phyloP scores from a whole-genome alignment of 2,888 invertebrate species.

The Calameuta pallipes region DNA sequence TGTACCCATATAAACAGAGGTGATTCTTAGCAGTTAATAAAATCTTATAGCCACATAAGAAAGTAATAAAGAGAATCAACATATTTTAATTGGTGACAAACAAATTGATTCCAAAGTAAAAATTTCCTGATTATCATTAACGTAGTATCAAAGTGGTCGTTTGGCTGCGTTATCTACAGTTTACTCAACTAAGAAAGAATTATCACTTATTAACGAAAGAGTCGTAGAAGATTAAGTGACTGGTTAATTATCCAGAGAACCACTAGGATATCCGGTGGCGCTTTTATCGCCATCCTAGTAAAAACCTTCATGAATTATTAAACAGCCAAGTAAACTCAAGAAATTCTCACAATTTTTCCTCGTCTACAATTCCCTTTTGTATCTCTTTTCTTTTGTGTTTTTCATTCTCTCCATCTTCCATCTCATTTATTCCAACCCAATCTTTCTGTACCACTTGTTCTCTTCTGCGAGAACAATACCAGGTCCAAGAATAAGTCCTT shows the following conservation, averaged over 20 bases:
- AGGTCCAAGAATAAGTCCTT: not conserved
- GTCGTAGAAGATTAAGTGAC: not conserved
- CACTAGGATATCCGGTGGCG: not conserved
- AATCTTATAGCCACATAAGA: too few relatives aligned
- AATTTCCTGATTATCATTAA: too few relatives aligned
- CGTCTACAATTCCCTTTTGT: not conserved
- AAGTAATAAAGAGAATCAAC: too few relatives aligned
- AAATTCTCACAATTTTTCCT: not conserved
- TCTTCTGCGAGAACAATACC: not conserved
- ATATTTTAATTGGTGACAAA: too few relatives aligned
- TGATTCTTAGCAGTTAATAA: too few relatives aligned
- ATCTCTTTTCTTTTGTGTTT: not conserved
- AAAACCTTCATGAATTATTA: not conserved
- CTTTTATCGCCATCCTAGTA: not conserved
- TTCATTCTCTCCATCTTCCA: not conserved
- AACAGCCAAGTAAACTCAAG: not conserved
- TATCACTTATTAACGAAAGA: not conserved
- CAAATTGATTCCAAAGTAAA: too few relatives aligned
- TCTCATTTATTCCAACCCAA: not conserved
- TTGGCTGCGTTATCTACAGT: too few relatives aligned
- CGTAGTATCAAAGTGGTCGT: too few relatives aligned
- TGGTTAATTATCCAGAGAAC: not conserved
- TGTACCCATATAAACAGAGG: too few relatives aligned
- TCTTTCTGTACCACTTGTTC: not conserved
- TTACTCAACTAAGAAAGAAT: not conserved